phyloP scores from a whole-genome alignment of 2,797 vertebrate genomes.

The Hydrocynus forskahlii region DNA sequence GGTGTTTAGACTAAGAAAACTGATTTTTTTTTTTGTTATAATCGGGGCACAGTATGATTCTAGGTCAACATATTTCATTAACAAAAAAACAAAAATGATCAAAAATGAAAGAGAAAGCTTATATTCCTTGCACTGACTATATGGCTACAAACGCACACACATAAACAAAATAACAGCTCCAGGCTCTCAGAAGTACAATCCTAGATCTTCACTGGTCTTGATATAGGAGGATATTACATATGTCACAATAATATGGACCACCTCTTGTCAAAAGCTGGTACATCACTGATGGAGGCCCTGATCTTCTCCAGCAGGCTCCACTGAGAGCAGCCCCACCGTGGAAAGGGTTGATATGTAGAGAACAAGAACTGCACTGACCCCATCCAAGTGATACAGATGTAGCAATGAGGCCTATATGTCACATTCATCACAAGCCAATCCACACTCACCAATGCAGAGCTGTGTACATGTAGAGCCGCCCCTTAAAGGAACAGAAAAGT shows the following conservation, averaged over 20 bases:
- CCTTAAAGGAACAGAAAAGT: constrained; percentile 70
- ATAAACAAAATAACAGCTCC: no score
- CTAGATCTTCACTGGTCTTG: neutral
- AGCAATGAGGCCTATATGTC: constrained; percentile 88
- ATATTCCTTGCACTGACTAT: no score
- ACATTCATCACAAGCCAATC: constrained; percentile 91
- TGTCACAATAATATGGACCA: constrained; percentile 57
- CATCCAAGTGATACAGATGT: constrained; percentile 83
- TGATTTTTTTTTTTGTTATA: no score
- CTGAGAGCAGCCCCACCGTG: constrained; percentile 74
- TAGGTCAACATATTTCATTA: neutral
- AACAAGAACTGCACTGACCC: constrained; percentile 81
- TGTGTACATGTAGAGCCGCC: constrained; percentile 87
- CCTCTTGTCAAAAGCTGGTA: constrained; percentile 82
- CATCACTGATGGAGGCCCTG: constrained; percentile 71
- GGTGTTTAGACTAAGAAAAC: neutral
- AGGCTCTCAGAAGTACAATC: no score
- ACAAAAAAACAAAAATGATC: no score
- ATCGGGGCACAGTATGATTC: neutral
- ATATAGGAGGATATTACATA: neutral
- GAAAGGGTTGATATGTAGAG: constrained; percentile 74
- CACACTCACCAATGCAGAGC: constrained; percentile 77
- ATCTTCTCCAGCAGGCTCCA: constrained; percentile 84
- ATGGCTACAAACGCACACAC: no score
- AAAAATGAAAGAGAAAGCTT: no score